Evolutionary conservation across 2,888 invertebrate genomes (phyloP).

Genomic region (Priocnemis perturbator): DNA sequence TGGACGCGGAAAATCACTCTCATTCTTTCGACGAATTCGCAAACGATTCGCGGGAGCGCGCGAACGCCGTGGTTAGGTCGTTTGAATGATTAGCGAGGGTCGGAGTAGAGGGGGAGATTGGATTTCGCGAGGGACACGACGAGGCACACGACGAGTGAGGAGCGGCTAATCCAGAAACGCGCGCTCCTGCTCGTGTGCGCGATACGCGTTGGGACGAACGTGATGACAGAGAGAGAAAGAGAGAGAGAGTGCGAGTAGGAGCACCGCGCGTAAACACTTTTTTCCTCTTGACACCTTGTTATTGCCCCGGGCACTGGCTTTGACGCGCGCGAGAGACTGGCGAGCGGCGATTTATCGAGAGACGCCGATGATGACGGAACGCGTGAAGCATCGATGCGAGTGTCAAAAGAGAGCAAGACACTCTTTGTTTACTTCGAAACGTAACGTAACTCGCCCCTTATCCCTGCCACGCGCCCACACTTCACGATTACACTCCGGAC

Average conservation of each 20-base stretch:
- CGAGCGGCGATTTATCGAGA: too few species aligned
- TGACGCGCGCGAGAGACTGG: not conserved
- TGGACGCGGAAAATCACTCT: constrained; percentile 48
- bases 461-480: too few species aligned
- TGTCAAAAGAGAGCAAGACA: too few species aligned
- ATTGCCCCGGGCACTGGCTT: not conserved
- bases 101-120: not conserved
- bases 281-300: not conserved
- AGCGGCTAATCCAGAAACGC: constrained; percentile 70
- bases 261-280: constrained; percentile 5
- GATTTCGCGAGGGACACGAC: not conserved
- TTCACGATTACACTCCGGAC: too few species aligned
- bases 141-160: constrained; percentile 45
- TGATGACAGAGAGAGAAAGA: not conserved
- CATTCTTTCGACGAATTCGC: constrained; percentile 47
- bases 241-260: not conserved
- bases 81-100: too few species aligned
- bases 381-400: too few species aligned
- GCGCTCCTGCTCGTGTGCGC: constrained; percentile 61
- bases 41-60: not conserved
- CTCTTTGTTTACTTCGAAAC: too few species aligned
- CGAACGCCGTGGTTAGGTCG: not conserved
- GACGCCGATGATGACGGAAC: too few species aligned
- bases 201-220: constrained; percentile 21
- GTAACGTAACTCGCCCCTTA: too few species aligned